Percentiles rank a stretch among this genome's conserved stretches.
Evolutionary conservation across 2,113 vertebrate species (phyloP).

Genomic region (Syngnathus typhle): DNA sequence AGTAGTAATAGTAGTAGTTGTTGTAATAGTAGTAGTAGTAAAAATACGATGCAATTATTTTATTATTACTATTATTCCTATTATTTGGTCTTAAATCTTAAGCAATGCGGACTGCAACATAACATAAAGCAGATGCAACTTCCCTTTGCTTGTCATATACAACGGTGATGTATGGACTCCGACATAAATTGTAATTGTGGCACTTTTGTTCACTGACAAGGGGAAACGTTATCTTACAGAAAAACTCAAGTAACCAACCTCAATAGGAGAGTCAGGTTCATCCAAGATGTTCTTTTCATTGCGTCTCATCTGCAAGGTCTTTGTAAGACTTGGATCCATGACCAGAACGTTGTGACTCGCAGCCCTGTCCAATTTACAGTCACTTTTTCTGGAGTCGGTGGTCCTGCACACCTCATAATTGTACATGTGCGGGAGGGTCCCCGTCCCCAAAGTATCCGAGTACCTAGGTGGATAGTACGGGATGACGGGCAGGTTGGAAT

Average conservation of each 20-base stretch:
- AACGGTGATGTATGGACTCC: not conserved
- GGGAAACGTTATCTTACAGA: not conserved
- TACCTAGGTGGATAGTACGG: constrained; percentile 11
- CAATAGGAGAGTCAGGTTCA: constrained; percentile 4
- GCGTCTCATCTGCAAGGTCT: constrained; percentile 27
- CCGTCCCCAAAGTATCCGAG: constrained; percentile 24
- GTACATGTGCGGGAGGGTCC: constrained; percentile 21
- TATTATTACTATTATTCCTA: too few relatives aligned
- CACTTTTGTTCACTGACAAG: not conserved
- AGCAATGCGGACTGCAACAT: too few relatives aligned
- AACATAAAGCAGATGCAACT: too few relatives aligned
- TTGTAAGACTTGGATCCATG: constrained; percentile 30
- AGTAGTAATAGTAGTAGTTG: too few relatives aligned
- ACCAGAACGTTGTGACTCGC: constrained; percentile 40
- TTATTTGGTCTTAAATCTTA: too few relatives aligned
- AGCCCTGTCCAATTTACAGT: constrained; percentile 33
- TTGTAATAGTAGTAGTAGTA: too few relatives aligned
- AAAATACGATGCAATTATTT: too few relatives aligned
- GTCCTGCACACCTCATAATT: constrained; percentile 35
- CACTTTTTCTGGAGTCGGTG: constrained; percentile 44
- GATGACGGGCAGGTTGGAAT: constrained; percentile 11
- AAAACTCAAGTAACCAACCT: not conserved
- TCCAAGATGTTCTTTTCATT: constrained; percentile 8
- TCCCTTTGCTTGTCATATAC: too few relatives aligned
- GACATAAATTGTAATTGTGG: not conserved